Base-by-base conservation (phyloP, 2,113 vertebrate species). In the Geococcyx californianus region DNA sequence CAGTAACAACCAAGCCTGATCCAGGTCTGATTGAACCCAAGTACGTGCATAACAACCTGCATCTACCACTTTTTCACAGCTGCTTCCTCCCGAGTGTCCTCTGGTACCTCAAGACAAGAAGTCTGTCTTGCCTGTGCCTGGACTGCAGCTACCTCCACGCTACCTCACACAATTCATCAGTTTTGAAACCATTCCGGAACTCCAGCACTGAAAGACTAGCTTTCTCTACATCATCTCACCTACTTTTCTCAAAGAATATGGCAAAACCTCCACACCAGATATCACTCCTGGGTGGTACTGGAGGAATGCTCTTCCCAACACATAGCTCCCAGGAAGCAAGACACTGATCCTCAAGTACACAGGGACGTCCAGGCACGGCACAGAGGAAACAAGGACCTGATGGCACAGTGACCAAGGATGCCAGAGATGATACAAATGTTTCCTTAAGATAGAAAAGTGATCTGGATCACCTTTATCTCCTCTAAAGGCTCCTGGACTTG, bases 241-340 rank as follows among this genome's bases (percentile, higher is more conserved):
- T 33, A 5, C 12, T 11, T 10, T 52, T 36, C 56, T 59, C 28
- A 49, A 76, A 56, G 33, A 55, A 45, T 23, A 19, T 0, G 20
- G 60, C 34, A 42, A 11, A 59, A 26, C 49, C 40, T 4, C 54
- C 49, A 18, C 55, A 40, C 1, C n/a, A 51, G 47, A 12, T 3
- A 1, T 10, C n/a, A 9, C 1, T 78, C 24, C 69, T n/a, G n/a
- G n/a, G 52, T 40, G 21, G 12, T 3, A 20, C 9, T 0, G 15
- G 45, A 51, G 33, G 12, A 59, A 62, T n/a, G 45, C 62, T 9
- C 40, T 79, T 17, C 25, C 55, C 36, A 59, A 42, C 33, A 26
- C 2, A 83, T 6, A 36, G 16, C 6, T 5, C 18, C 31, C 47
- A 15, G 3, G 42, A 31, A 21, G 38, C 1, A 1, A n/a, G 55